These are phyloP conservation scores for Thripadectes ignobilis DNA, from an alignment of 2,797 vertebrate genomes.

Conservation along the genomic window DNA sequence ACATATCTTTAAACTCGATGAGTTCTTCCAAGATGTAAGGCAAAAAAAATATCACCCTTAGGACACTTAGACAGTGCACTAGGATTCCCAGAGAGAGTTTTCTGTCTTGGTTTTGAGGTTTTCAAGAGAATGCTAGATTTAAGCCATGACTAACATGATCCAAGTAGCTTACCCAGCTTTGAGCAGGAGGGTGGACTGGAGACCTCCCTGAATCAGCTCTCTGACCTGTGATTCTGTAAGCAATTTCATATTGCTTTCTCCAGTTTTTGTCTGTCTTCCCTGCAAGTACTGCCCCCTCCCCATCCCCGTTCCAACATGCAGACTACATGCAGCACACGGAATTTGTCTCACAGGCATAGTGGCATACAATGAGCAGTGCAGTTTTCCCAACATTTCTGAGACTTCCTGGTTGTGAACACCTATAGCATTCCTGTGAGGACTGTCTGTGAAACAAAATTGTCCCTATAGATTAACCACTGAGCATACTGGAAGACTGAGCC, in stretches of 20 bases:
- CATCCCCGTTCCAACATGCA: background rate
- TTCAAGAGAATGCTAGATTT: background rate
- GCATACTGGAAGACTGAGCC: background rate
- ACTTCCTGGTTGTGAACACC: background rate
- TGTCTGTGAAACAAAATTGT: background rate
- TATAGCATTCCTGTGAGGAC: background rate
- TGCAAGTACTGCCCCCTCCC: background rate
- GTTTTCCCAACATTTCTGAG: background rate
- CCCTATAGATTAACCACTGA: background rate
- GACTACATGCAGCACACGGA: background rate
- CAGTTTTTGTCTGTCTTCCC: background rate
- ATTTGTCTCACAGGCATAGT: accelerated
- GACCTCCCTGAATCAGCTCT: background rate
- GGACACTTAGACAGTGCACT: background rate
- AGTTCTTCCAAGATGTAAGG: background rate
- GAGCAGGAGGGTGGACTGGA: background rate
- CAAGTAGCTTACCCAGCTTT: background rate
- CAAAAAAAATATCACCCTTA: background rate
- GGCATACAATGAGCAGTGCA: background rate
- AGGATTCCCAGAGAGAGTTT: background rate
- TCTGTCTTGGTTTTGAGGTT: background rate
- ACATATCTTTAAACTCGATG: background rate
- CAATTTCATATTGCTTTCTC: background rate
- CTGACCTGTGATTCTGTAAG: background rate
- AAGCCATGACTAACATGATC: background rate